Evolutionary conservation across 2,113 vertebrate species (phyloP).

Genomic region (Origma solitaria): DNA sequence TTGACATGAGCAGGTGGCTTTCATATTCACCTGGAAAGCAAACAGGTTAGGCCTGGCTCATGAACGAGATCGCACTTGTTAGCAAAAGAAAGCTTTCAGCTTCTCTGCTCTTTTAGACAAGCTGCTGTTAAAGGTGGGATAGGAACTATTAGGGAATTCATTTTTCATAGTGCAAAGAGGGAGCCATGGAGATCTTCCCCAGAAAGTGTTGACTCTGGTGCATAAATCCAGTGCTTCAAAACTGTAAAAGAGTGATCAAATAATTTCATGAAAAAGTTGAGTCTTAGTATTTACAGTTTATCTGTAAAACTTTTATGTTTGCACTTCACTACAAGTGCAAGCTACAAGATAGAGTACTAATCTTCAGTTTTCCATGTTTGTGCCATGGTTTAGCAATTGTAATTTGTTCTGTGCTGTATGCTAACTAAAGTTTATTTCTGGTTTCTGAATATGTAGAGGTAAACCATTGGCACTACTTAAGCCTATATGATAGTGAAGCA

Average conservation of each 20-base stretch:
- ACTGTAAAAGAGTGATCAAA: background rate
- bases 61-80: background rate
- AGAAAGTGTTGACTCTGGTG: background rate
- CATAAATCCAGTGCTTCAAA: background rate
- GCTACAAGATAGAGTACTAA: background rate
- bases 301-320: background rate
- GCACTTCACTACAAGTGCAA: background rate
- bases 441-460: background rate
- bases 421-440: background rate
- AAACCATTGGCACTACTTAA: background rate
- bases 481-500: background rate
- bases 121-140: background rate
- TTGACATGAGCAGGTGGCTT: background rate
- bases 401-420: background rate
- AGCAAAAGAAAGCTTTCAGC: background rate
- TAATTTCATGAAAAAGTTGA: background rate
- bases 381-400: background rate
- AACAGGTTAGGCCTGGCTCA: background rate
- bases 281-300: background rate
- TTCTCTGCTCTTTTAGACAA: background rate
- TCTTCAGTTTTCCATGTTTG: background rate
- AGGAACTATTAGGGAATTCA: background rate
- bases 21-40: background rate
- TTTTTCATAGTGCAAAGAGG: background rate
- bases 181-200: background rate